These are phyloP conservation scores for Lasioglossum vierecki DNA, from an alignment of 2,888 invertebrate species.

Conservation along the genomic window DNA sequence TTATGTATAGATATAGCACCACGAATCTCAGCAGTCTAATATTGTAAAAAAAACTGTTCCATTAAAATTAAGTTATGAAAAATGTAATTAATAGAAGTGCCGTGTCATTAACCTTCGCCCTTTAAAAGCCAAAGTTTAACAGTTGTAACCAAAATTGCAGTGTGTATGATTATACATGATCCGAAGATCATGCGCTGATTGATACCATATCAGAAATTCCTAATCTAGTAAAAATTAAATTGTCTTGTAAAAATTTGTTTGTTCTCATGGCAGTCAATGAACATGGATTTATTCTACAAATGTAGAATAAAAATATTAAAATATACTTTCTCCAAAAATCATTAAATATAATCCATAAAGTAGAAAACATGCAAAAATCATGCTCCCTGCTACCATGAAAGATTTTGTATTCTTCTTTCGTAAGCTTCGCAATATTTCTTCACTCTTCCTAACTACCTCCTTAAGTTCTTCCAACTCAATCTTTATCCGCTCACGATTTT, in stretches of 20 bases:
- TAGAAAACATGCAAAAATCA: conserved; percentile 76
- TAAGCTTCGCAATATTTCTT: conserved; percentile 73
- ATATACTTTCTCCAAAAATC: conserved; percentile 59
- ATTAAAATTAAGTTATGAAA: not conserved
- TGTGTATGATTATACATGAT: not conserved
- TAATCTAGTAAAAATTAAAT: not conserved
- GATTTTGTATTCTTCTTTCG: conserved; percentile 77
- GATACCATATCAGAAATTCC: not conserved
- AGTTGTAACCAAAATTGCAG: not conserved
- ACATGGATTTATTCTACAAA: conserved; percentile 7
- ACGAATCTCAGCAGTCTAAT: not conserved
- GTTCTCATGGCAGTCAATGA: not conserved
- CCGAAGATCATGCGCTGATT: not conserved
- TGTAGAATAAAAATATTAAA: not conserved
- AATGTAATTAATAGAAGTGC: not conserved
- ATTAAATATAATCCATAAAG: conserved; percentile 75
- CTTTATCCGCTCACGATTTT: conserved; percentile 78
- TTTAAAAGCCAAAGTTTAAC: not conserved
- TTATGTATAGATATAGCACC: not conserved
- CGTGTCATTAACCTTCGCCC: not conserved
- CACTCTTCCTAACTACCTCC: conserved; percentile 73
- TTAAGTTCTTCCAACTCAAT: conserved; percentile 76
- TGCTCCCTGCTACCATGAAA: conserved; percentile 76
- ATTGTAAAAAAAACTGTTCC: not conserved
- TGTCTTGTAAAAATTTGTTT: not conserved